These are phyloP conservation scores for Poecilia gillii DNA, from an alignment of 2,797 vertebrate genomes.

Conservation along the genomic window DNA sequence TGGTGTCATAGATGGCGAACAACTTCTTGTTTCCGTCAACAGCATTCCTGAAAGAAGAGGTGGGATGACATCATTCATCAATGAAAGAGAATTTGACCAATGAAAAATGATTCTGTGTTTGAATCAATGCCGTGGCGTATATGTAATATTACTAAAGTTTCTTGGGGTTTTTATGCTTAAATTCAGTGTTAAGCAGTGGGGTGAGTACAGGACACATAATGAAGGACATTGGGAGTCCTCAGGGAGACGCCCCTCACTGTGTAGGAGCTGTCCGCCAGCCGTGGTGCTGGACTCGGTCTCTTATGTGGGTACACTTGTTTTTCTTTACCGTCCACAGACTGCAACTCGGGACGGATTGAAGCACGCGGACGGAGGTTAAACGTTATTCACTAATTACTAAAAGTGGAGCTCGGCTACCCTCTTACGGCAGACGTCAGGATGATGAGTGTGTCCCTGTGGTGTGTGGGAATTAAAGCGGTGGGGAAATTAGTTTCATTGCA, in stretches of 20 bases:
- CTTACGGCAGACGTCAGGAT: constrained; percentile 77
- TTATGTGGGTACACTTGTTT: constrained; percentile 3
- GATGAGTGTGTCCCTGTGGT: constrained; percentile 11
- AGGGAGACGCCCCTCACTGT: constrained; percentile 5
- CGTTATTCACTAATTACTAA: constrained; percentile 46
- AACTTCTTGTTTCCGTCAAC: constrained; percentile 94
- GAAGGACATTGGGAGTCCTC: constrained; percentile 21
- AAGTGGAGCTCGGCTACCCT: constrained; percentile 81
- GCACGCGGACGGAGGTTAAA: constrained; percentile 22
- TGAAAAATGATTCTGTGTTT: not conserved
- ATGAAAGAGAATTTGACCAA: constrained; percentile 7
- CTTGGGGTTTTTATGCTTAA: too few species aligned
- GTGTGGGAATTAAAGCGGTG: not conserved
- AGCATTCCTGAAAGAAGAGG: constrained; percentile 87
- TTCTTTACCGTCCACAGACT: constrained; percentile 2
- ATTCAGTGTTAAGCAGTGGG: constrained; percentile 22
- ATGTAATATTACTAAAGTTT: not conserved
- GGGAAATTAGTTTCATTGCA: not conserved
- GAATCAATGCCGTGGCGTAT: not conserved
- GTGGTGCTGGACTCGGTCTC: constrained; percentile 55
- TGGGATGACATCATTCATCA: constrained; percentile 27
- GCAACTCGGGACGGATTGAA: constrained; percentile 22
- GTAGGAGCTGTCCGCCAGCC: constrained; percentile 52
- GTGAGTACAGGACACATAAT: constrained; percentile 37
- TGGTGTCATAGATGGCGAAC: constrained; percentile 93